Evolutionary conservation across 2,797 vertebrate species (phyloP).

Genomic region (Danio jaintianensis): DNA sequence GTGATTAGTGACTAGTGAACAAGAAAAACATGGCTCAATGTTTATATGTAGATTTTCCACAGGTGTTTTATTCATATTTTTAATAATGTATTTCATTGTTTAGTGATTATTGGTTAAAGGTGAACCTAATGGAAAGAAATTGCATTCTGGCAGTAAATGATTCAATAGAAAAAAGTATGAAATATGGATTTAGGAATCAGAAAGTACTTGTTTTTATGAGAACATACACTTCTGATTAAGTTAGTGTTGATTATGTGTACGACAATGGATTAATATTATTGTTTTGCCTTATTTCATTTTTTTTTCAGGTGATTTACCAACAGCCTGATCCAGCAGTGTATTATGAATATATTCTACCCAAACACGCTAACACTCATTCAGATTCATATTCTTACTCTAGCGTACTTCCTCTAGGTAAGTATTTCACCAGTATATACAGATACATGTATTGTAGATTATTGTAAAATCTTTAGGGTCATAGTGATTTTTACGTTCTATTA

Average conservation of each 20-base stretch:
- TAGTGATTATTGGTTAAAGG: neutral
- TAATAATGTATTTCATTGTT: neutral
- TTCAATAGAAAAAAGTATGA: neutral
- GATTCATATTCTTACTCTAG: constrained; percentile 60
- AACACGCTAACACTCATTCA: constrained; percentile 52
- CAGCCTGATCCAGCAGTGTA: constrained; percentile 73
- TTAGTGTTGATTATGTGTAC: neutral
- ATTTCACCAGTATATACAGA: neutral
- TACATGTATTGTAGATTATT: neutral
- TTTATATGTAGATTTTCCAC: neutral
- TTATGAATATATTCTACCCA: constrained; percentile 76
- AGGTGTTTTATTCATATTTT: neutral
- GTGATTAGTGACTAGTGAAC: too few species aligned
- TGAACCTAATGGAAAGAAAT: neutral
- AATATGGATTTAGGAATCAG: neutral
- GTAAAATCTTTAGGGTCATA: too few species aligned
- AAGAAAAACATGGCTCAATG: too few species aligned
- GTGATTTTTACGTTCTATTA: too few species aligned
- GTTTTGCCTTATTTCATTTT: neutral
- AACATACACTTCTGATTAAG: neutral
- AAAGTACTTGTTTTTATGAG: neutral
- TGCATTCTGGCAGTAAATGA: too few species aligned
- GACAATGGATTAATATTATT: neutral
- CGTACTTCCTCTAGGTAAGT: constrained; percentile 67
- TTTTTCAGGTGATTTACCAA: constrained; percentile 79